These are phyloP conservation scores for Lutra lutra DNA, from an alignment of 2,797 vertebrate genomes.

Conservation along the genomic window DNA sequence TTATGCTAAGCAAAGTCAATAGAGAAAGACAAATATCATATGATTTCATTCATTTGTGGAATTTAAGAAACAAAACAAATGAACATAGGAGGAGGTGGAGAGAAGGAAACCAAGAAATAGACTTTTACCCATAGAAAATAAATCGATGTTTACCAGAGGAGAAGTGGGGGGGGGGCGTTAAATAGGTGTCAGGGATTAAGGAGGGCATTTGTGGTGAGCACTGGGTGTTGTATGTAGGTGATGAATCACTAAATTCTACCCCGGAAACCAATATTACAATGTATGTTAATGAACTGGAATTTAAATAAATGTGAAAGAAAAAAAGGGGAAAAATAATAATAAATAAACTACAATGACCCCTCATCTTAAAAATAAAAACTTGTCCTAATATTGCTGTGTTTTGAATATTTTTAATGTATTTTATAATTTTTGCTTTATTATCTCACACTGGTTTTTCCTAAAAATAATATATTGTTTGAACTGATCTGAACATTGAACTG, in stretches of 20 bases:
- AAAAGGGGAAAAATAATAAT: not conserved
- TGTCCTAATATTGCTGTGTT: not conserved
- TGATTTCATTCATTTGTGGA: not conserved
- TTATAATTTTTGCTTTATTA: not conserved
- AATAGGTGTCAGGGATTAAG: not conserved
- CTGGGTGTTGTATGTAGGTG: not conserved
- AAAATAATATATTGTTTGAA: not conserved
- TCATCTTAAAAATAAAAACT: not conserved
- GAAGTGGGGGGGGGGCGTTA: not conserved
- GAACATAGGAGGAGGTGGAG: not conserved
- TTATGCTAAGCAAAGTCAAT: not conserved
- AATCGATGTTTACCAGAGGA: not conserved
- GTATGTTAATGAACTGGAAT: not conserved
- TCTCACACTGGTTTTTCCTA: not conserved
- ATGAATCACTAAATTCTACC: not conserved
- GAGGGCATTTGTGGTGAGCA: not conserved
- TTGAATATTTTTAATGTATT: not conserved
- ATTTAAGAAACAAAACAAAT: not conserved
- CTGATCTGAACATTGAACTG: not conserved
- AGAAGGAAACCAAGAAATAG: not conserved
- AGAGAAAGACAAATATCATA: not conserved
- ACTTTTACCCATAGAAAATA: not conserved
- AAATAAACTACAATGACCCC: not conserved
- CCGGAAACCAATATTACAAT: not conserved
- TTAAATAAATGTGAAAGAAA: not conserved